phyloP scores from a whole-genome alignment of 64 coral and sea anemone species.

The Porites australiensis region DNA sequence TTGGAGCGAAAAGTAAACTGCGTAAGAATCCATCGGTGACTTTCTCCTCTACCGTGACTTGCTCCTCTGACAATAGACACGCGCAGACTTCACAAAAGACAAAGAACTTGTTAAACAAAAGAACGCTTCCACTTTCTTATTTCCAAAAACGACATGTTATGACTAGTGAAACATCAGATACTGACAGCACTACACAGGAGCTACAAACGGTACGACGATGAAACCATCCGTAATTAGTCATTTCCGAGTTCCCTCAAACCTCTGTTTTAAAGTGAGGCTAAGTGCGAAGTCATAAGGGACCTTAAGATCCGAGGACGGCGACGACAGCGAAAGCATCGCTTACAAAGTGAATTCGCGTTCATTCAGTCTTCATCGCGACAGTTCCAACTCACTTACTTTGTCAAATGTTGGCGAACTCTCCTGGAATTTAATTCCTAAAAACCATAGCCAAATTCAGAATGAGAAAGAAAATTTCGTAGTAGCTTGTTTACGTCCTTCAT shows the following conservation, averaged over 20 bases:
- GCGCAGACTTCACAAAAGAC: not conserved
- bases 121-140: not conserved
- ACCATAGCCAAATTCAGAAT: too few relatives aligned
- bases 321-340: too few relatives aligned
- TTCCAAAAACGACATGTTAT: not conserved
- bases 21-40: slow-evolving; percentile 80
- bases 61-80: slow-evolving; percentile 4
- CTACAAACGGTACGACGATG: slow-evolving; percentile 66
- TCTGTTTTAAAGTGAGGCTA: too few relatives aligned
- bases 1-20: slow-evolving; percentile 2
- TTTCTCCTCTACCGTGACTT: slow-evolving; percentile 81
- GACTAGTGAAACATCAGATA: slow-evolving; percentile 88
- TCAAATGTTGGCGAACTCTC: too few relatives aligned
- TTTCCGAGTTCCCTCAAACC: not conserved
- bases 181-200: slow-evolving; percentile 86
- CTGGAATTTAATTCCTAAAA: too few relatives aligned
- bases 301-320: too few relatives aligned
- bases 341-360: too few relatives aligned
- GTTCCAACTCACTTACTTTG: too few relatives aligned
- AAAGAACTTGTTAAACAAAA: slow-evolving; percentile 2
- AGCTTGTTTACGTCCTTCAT: too few relatives aligned
- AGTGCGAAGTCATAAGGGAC: too few relatives aligned
- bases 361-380: too few relatives aligned
- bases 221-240: not conserved
- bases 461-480: too few relatives aligned